Conservation (phyloP, 2,113 vertebrate species). For the Lutjanus erythropterus region DNA sequence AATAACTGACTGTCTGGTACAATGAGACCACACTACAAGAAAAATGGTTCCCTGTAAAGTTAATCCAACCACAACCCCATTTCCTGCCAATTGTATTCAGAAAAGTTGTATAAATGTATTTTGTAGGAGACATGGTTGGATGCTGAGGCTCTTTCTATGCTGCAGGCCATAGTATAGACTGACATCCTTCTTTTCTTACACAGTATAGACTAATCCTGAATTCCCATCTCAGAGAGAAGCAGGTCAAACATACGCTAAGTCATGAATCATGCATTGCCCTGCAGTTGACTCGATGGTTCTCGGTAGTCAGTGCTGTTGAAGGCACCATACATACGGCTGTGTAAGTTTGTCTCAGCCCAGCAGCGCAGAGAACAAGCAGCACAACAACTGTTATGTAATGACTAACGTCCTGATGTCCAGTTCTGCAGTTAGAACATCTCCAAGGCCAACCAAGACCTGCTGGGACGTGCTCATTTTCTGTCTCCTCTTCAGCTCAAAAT, state of each 20-base stretch:
- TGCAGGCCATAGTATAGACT: background rate
- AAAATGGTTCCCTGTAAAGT: background rate
- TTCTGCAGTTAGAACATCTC: background rate
- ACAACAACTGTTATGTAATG: conserved; percentile 47
- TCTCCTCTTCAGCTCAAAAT: background rate
- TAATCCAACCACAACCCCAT: background rate
- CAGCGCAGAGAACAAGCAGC: conserved; percentile 24
- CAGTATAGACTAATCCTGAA: conserved; percentile 6
- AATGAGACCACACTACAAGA: no score
- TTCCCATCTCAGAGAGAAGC: conserved; percentile 13
- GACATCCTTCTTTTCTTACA: background rate
- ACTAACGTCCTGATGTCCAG: background rate
- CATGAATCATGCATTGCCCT: conserved; percentile 57
- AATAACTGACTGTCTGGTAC: no score
- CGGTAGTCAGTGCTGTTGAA: conserved; percentile 24
- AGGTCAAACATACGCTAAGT: conserved; percentile 56
- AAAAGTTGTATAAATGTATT: background rate
- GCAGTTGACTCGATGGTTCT: conserved; percentile 29
- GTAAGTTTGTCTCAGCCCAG: conserved; percentile 28
- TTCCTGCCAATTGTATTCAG: background rate
- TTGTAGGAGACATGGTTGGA: background rate
- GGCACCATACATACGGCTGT: conserved; percentile 19
- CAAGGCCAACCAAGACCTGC: background rate
- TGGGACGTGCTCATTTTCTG: background rate
- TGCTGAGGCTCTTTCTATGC: background rate